Percentiles rank a stretch among this genome's conserved stretches.
Conservation (phyloP, 2,113 vertebrate species). For the Physeter macrocephalus region DNA sequence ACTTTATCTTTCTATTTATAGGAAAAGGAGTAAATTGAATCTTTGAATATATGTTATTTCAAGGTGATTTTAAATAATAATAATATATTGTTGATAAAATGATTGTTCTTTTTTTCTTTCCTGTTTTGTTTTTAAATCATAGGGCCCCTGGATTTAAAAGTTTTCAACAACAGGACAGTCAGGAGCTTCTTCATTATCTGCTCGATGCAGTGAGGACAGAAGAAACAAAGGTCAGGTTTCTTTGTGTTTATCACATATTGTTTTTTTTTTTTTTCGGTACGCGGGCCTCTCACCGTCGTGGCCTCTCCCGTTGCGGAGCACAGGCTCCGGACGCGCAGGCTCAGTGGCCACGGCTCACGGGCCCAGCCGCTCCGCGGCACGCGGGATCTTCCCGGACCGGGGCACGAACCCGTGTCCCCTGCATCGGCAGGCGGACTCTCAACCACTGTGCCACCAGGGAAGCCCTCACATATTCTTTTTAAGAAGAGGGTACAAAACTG, state of each 20-base stretch:
- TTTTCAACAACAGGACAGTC: conserved; percentile 98
- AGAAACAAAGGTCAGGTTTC: conserved; percentile 91
- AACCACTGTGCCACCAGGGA: too few relatives aligned
- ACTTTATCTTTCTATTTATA: not conserved
- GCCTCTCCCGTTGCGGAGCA: too few relatives aligned
- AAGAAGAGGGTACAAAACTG: not conserved
- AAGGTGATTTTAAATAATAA: not conserved
- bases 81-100: not conserved
- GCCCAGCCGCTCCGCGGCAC: too few relatives aligned
- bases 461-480: not conserved
- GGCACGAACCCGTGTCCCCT: too few relatives aligned
- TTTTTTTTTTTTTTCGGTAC: too few relatives aligned
- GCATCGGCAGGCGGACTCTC: too few relatives aligned
- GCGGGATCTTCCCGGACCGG: too few relatives aligned
- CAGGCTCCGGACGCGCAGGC: too few relatives aligned
- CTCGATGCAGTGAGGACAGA: conserved; percentile 95
- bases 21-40: not conserved
- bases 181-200: conserved; percentile 96
- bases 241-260: not conserved
- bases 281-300: too few relatives aligned
- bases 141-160: conserved; percentile 98
- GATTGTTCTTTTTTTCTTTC: conserved; percentile 17
- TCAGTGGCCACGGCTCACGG: too few relatives aligned
- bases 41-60: not conserved
- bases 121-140: conserved; percentile 23